Evolutionary conservation across 2,888 invertebrate genomes (phyloP).

Genomic region (Aradus depressus): DNA sequence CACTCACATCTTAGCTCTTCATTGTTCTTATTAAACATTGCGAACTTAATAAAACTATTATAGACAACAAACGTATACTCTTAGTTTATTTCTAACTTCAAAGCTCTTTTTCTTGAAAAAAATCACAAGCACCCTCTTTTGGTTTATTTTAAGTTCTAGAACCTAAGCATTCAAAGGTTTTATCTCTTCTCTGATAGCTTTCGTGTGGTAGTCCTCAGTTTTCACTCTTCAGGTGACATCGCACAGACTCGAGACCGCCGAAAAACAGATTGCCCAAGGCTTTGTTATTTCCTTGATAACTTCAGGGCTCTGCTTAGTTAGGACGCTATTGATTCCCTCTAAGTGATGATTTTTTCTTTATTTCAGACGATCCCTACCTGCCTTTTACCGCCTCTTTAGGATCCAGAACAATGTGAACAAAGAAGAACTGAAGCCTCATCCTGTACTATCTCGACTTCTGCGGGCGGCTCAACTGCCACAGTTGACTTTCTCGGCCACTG

Average conservation of each 20-base stretch:
- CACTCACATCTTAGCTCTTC: too few relatives aligned
- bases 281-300: background rate
- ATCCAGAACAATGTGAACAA: constrained; percentile 32
- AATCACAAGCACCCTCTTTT: background rate
- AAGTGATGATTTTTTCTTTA: constrained; percentile 18
- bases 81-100: too few relatives aligned
- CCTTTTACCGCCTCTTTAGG: constrained; percentile 68
- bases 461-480: constrained; percentile 53
- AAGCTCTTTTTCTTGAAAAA: too few relatives aligned
- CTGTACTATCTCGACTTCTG: constrained; percentile 55
- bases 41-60: too few relatives aligned
- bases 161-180: background rate
- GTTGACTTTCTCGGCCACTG: constrained; percentile 58
- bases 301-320: background rate
- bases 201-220: too few relatives aligned
- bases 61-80: too few relatives aligned
- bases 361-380: constrained; percentile 54
- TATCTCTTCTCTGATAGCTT: background rate
- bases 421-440: constrained; percentile 65
- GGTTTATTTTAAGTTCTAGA: background rate
- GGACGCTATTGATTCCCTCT: background rate
- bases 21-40: too few relatives aligned
- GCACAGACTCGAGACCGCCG: too few relatives aligned
- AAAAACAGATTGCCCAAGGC: too few relatives aligned
- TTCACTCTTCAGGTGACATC: too few relatives aligned